Evolutionary conservation across 2,113 vertebrate species (phyloP).

Genomic region (Antechinus flavipes): DNA sequence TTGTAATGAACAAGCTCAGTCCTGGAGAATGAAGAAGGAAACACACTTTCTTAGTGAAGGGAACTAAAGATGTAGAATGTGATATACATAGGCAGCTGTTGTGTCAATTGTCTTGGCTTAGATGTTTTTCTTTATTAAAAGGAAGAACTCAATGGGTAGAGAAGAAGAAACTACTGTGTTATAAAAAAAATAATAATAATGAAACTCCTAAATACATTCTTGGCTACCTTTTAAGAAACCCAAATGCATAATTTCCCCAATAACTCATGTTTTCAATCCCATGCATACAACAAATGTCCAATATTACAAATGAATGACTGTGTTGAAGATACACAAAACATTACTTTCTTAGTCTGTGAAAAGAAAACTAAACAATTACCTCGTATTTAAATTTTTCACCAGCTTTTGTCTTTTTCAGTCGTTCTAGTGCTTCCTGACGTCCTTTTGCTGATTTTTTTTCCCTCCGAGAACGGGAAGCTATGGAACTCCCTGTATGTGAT

Average conservation of each 20-base stretch:
- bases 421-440: conserved; percentile 94
- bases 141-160: neutral
- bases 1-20: neutral
- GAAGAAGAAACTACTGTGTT: neutral
- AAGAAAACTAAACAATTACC: conserved; percentile 83
- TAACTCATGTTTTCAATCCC: conserved; percentile 16
- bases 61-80: neutral
- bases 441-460: conserved; percentile 94
- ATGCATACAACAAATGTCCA: neutral
- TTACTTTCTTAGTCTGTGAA: conserved; percentile 31
- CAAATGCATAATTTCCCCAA: neutral
- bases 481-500: conserved; percentile 83
- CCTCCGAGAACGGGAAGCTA: conserved; percentile 90
- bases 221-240: conserved; percentile 22
- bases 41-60: neutral
- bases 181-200: neutral
- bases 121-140: neutral
- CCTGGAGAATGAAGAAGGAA: neutral
- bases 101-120: neutral
- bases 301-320: conserved; percentile 35
- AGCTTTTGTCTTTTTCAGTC: conserved; percentile 92
- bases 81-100: neutral
- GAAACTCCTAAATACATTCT: conserved; percentile 12
- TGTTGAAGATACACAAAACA: neutral
- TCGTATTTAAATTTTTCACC: conserved; percentile 98